phyloP scores from a whole-genome alignment of 2,113 vertebrate genomes.

The Hoplias malabaricus region DNA sequence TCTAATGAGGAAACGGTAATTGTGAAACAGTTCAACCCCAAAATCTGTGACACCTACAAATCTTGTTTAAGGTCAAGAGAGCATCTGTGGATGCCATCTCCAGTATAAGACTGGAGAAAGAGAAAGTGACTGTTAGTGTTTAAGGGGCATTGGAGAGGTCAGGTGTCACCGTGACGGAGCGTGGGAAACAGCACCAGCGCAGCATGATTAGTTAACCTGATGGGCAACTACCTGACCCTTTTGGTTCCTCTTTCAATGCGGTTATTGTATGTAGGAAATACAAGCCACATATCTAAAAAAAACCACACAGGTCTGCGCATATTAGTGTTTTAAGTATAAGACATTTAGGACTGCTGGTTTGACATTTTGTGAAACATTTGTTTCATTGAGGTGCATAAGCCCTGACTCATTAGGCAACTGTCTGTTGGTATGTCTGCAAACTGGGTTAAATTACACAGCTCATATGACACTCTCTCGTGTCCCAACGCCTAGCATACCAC shows the following conservation, averaged over 20 bases:
- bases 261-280: background rate
- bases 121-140: background rate
- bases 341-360: background rate
- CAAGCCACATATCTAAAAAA: background rate
- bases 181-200: constrained; percentile 51
- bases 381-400: constrained; percentile 13
- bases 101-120: background rate
- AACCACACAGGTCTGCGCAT: background rate
- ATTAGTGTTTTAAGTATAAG: background rate
- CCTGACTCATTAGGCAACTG: constrained; percentile 44
- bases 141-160: constrained; percentile 36
- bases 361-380: constrained; percentile 27
- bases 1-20: background rate
- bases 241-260: background rate
- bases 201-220: constrained; percentile 41
- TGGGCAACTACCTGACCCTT: constrained; percentile 1
- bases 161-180: constrained; percentile 41
- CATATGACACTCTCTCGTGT: constrained; percentile 45
- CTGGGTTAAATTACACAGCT: constrained; percentile 44
- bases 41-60: constrained; percentile 24
- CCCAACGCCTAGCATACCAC: constrained; percentile 36
- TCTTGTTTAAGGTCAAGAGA: constrained; percentile 9
- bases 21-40: background rate
- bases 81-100: constrained; percentile 29
- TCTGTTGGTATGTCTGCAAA: constrained; percentile 37